These are phyloP conservation scores for Calephelis nemesis DNA, from an alignment of 1,140 invertebrate species.

Conservation along the genomic window DNA sequence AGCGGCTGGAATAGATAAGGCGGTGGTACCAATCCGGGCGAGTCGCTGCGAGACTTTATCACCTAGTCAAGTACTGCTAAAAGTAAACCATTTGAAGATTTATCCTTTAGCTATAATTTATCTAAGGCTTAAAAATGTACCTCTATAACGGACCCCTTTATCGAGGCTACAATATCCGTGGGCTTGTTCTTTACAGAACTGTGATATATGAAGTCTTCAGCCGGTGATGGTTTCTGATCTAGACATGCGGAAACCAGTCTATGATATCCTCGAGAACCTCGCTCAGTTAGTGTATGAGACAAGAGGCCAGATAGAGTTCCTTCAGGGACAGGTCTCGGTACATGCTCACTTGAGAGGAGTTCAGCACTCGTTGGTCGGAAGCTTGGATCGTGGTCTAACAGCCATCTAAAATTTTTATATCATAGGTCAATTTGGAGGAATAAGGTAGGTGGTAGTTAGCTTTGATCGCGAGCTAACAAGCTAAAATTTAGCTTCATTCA, in stretches of 20 bases:
- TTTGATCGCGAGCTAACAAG: too few species aligned
- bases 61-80: too few species aligned
- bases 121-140: conserved; percentile 26
- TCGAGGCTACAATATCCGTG: conserved; percentile 33
- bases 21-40: too few species aligned
- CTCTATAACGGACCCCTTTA: conserved; percentile 53
- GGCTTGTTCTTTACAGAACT: conserved; percentile 43
- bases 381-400: conserved; percentile 91
- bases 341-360: conserved; percentile 87
- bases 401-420: conserved; percentile 78
- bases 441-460: too few species aligned
- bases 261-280: conserved; percentile 47
- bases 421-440: too few species aligned
- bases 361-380: conserved; percentile 91
- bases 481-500: too few species aligned
- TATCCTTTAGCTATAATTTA: background rate
- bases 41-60: too few species aligned
- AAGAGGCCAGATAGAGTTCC: conserved; percentile 88
- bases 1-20: too few species aligned
- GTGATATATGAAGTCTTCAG: conserved; percentile 61
- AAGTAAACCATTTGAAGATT: background rate
- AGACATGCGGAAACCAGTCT: conserved; percentile 53
- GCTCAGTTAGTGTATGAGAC: conserved; percentile 49
- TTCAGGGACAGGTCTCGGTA: conserved; percentile 91
- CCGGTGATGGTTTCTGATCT: conserved; percentile 43